phyloP scores from a whole-genome alignment of 2,113 vertebrate genomes.

The Lophochroa leadbeateri region DNA sequence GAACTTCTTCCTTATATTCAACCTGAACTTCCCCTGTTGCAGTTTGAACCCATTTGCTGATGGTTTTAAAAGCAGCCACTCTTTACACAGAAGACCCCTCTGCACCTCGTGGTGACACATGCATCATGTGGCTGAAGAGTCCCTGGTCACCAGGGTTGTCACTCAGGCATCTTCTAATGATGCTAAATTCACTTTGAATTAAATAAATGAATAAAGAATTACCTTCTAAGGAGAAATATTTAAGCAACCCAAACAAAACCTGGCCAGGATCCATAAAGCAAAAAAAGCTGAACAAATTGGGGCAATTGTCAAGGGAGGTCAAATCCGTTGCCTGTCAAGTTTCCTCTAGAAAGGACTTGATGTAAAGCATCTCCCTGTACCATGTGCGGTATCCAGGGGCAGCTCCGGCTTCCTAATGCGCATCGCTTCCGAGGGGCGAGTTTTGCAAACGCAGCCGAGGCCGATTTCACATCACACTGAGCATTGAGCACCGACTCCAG shows the following conservation, averaged over 20 bases:
- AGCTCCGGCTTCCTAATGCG: neutral
- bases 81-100: neutral
- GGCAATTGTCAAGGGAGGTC: conserved; percentile 61
- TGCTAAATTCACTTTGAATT: neutral
- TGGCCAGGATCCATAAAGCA: conserved; percentile 47
- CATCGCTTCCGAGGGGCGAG: neutral
- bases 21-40: neutral
- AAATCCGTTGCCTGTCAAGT: conserved; percentile 55
- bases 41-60: neutral
- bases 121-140: neutral
- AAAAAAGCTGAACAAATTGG: conserved; percentile 55
- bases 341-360: conserved; percentile 43
- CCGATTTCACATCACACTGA: conserved; percentile 9
- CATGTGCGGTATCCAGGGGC: neutral
- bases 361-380: neutral
- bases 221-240: neutral
- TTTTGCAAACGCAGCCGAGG: neutral
- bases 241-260: neutral
- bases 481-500: neutral
- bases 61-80: neutral
- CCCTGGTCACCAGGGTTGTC: neutral
- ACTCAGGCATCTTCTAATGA: neutral
- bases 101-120: neutral
- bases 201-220: neutral
- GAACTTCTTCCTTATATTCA: neutral